A percentile compares a stretch with the other conserved stretches of the same genome.
phyloP scores from a whole-genome alignment of 2,113 vertebrate genomes.

The Chaetodon auriga region DNA sequence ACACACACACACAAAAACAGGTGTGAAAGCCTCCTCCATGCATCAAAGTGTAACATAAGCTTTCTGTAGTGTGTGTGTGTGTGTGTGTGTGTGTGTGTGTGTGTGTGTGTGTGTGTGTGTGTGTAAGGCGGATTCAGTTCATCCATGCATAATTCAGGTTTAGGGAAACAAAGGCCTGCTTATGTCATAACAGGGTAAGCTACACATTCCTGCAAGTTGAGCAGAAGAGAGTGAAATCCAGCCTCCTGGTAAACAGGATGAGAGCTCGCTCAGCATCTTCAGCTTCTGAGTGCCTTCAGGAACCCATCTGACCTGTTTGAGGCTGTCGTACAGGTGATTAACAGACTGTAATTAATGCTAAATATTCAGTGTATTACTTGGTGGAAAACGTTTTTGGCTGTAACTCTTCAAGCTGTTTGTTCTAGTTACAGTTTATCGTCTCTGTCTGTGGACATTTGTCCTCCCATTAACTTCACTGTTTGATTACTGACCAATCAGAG shows the following conservation, averaged over 20 bases:
- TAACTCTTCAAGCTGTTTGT: background rate
- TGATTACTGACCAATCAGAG: background rate
- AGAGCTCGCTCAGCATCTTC: conserved; percentile 41
- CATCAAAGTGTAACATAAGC: conserved; percentile 52
- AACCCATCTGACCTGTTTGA: background rate
- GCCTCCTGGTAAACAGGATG: conserved; percentile 58
- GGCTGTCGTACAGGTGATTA: too few species aligned
- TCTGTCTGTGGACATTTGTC: background rate
- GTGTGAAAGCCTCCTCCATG: conserved; percentile 50
- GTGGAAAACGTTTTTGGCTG: too few species aligned
- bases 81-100: conserved; percentile 10
- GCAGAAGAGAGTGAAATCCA: conserved; percentile 73
- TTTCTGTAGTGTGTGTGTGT: conserved; percentile 13
- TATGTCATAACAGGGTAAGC: conserved; percentile 73
- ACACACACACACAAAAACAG: conserved; percentile 1
- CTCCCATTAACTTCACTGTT: background rate
- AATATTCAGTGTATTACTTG: background rate
- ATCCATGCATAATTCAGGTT: conserved; percentile 76
- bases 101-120: conserved; percentile 33
- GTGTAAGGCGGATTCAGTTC: conserved; percentile 61
- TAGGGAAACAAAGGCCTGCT: conserved; percentile 75
- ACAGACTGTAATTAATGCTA: too few species aligned
- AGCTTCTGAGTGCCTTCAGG: conserved; percentile 14
- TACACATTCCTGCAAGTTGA: conserved; percentile 66
- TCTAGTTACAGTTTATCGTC: background rate